Base-by-base conservation (phyloP, 1,140 invertebrate species). In the Drosophila nigromelanica region DNA sequence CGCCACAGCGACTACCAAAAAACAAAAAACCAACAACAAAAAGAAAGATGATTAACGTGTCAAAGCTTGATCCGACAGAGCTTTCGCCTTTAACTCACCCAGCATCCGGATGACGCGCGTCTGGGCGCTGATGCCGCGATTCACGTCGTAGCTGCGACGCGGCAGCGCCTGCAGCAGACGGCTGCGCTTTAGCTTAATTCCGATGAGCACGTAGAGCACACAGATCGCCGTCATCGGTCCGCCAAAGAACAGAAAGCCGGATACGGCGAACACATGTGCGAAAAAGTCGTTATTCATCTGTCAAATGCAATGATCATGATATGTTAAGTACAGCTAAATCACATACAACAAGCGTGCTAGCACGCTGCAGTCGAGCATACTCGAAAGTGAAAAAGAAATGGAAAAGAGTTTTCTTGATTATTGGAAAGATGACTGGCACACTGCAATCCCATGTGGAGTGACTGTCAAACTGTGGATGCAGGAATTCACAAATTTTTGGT, bases 171-270 rank as follows among this genome's bases (percentile, higher is more conserved):
- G 91, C 45, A 92, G 74, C 24, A 91, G 51, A 5, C 90, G 73
- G 30, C 91, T 92, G 3, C 94, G 92, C 71, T 95, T 94, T 37
- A 98, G 92, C 76, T 95, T 95, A 12, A 97, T 85, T 6, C 95
- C 97, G 80, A 98, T 98, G 56, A 97, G 92, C n/a, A 96, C 93
- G 90, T 98, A 98, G 2, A 98, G 93, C 3, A 96, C 95, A 5
- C 95, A 96, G 78, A 98, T 98, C 35, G 98, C 92, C 12, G 95
- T 95, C 96, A 98, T 97, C 1, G 97, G 97, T 3, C 95, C 93
- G 5, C 97, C 94, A 90, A 98, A 98, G 91, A 98, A 97, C 18
- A 98, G 89, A 72, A 97, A 94, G 0, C 96, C 96, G 1, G 96
- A 97, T 61, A 97, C 94, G 80, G 96, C 95, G 81, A 98, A 98